These are phyloP conservation scores for Lycocorax pyrrhopterus DNA, from an alignment of 2,113 vertebrate species.

Conservation along the genomic window DNA sequence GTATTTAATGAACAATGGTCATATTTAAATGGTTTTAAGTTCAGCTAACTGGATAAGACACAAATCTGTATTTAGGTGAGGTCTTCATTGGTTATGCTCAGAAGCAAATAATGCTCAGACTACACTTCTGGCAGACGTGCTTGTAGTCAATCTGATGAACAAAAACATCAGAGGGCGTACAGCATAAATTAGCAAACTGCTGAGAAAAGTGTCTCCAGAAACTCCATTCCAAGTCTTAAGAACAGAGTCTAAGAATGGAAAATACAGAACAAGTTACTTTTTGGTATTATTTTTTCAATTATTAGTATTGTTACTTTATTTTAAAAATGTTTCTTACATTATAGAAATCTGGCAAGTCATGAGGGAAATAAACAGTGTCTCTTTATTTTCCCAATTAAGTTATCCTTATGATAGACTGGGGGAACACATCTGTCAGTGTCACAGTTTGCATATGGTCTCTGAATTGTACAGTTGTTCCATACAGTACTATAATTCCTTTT, in stretches of 20 bases:
- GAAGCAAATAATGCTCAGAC: neutral
- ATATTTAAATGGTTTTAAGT: neutral
- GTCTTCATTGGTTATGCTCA: neutral
- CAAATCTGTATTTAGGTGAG: neutral
- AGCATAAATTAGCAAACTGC: neutral
- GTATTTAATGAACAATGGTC: neutral
- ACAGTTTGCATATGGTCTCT: slow-evolving; percentile 36
- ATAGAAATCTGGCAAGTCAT: neutral
- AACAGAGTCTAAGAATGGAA: neutral
- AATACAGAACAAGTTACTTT: neutral
- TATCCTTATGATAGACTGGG: slow-evolving; percentile 37
- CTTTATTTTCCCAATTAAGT: slow-evolving; percentile 11
- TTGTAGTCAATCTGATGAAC: neutral
- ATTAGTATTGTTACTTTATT: neutral
- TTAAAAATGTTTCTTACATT: neutral
- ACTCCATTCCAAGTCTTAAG: neutral
- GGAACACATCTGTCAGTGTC: slow-evolving; percentile 60
- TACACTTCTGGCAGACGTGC: neutral
- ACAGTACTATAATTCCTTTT: slow-evolving; percentile 2
- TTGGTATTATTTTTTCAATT: neutral
- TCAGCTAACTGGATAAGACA: neutral
- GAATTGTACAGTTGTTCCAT: slow-evolving; percentile 42
- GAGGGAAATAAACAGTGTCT: neutral
- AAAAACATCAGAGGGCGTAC: neutral
- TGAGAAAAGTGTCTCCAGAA: neutral